Conservation (phyloP, 2,888 invertebrate species). For the Folsomia candida region DNA sequence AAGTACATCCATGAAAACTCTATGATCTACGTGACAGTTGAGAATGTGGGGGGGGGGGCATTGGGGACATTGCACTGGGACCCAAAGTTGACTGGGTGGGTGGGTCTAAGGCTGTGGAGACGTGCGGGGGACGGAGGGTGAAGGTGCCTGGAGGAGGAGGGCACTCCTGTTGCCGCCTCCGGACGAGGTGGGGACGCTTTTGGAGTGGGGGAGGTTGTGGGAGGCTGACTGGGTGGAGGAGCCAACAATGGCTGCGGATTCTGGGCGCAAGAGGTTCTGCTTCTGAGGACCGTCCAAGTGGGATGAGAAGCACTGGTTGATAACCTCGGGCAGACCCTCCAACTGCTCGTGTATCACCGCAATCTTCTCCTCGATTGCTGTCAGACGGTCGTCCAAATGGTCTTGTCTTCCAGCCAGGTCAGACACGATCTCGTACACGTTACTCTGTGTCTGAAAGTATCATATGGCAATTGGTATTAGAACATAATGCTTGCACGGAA, state of each 20-base stretch:
- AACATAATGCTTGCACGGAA: not conserved
- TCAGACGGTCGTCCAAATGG: conserved; percentile 86
- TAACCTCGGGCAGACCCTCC: conserved; percentile 54
- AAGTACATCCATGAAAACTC: too few species aligned
- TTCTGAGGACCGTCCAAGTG: conserved; percentile 31
- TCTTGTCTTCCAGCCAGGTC: conserved; percentile 95
- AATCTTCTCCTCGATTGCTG: conserved; percentile 88
- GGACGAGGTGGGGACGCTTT: conserved; percentile 50
- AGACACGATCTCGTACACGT: conserved; percentile 95
- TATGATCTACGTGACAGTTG: too few species aligned
- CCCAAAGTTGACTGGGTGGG: too few species aligned
- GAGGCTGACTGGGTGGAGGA: conserved; percentile 8
- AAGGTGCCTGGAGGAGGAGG: conserved; percentile 36
- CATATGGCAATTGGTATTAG: not conserved
- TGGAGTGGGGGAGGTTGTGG: conserved; percentile 50
- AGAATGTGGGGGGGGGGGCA: too few species aligned
- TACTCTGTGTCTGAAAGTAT: conserved; percentile 87
- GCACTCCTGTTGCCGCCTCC: conserved; percentile 35
- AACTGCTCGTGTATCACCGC: conserved; percentile 80
- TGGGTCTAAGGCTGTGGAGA: conserved; percentile 30
- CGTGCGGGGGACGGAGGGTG: conserved; percentile 39
- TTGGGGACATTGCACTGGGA: too few species aligned
- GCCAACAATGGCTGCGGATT: conserved; percentile 35
- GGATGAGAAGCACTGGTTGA: conserved; percentile 50
- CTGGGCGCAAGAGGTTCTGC: conserved; percentile 46